Conservation (phyloP, 2,888 invertebrate genomes). For the Plagodis pulveraria region DNA sequence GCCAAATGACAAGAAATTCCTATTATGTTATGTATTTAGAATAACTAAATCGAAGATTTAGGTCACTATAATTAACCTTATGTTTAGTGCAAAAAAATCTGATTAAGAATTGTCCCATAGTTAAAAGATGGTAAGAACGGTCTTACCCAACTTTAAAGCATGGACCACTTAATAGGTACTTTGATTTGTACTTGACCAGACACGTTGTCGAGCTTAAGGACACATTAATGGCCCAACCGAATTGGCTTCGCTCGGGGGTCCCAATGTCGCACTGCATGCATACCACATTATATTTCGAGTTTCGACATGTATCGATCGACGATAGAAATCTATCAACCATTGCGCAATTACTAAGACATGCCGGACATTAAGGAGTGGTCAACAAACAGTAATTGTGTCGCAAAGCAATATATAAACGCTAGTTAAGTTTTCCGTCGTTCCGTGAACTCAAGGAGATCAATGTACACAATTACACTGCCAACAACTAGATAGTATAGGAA, state of each 20-base stretch:
- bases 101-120: no score
- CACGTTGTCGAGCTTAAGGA: conserved; percentile 38
- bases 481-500: neutral
- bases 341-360: conserved; percentile 54
- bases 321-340: conserved; percentile 60
- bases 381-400: conserved; percentile 55
- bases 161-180: conserved; percentile 16
- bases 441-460: conserved; percentile 78
- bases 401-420: conserved; percentile 63
- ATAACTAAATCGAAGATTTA: no score
- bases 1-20: no score
- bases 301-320: conserved; percentile 55
- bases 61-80: no score
- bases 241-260: conserved; percentile 56
- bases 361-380: conserved; percentile 65
- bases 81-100: no score
- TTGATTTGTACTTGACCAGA: conserved; percentile 5
- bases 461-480: conserved; percentile 61
- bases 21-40: no score
- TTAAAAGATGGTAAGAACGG: neutral
- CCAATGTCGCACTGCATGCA: conserved; percentile 51
- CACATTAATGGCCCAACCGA: conserved; percentile 48
- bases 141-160: conserved; percentile 1
- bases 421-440: conserved; percentile 68
- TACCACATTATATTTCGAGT: conserved; percentile 48